Conservation (phyloP, 2,888 invertebrate species). For the Andricus curvator region DNA sequence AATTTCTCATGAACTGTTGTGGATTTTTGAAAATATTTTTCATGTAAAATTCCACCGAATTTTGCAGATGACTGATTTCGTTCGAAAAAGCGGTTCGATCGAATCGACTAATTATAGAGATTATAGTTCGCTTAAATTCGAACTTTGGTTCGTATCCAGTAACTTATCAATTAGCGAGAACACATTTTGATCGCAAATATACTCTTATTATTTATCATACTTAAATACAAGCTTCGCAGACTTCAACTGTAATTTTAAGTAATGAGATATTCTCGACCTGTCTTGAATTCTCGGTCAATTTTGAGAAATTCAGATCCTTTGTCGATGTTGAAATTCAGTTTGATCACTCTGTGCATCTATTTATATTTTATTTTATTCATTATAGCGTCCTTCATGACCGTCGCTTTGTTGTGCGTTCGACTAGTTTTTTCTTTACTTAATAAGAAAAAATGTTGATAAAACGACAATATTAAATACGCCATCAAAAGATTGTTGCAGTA, state of each 20-base stretch:
- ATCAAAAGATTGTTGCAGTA: no score
- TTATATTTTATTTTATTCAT: background rate
- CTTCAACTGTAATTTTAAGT: constrained; percentile 4
- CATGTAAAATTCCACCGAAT: background rate
- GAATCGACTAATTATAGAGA: constrained; percentile 8
- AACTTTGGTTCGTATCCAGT: constrained; percentile 12
- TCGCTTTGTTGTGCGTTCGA: background rate
- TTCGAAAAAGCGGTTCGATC: constrained; percentile 5
- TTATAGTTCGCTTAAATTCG: constrained; percentile 17
- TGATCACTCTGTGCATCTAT: background rate
- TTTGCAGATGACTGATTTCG: background rate
- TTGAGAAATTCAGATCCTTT: background rate
- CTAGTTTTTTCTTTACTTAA: background rate
- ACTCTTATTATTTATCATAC: constrained; percentile 13
- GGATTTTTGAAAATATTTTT: background rate
- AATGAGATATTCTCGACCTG: background rate
- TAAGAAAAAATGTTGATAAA: constrained; percentile 1
- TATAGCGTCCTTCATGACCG: background rate
- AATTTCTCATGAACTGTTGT: background rate
- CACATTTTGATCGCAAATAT: constrained; percentile 39
- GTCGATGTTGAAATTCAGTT: background rate
- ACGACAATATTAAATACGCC: background rate
- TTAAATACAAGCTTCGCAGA: constrained; percentile 20
- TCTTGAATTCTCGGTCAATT: constrained; percentile 14
- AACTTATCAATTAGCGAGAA: constrained; percentile 35